A percentile compares a stretch with the other conserved stretches of the same genome.
Evolutionary conservation across 2,797 vertebrate genomes (phyloP).

Genomic region (Iguana delicatissima): DNA sequence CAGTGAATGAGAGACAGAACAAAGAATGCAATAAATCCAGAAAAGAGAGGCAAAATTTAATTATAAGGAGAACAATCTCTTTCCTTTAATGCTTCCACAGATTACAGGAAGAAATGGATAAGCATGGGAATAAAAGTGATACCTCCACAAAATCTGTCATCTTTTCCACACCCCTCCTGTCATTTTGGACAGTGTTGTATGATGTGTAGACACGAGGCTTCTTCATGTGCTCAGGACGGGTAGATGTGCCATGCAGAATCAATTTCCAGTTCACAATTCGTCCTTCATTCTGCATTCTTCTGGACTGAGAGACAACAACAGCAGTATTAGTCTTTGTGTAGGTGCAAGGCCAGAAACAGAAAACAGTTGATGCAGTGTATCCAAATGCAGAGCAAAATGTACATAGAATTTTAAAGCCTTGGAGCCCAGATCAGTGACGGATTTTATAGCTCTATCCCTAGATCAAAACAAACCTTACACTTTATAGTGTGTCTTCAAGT

Average conservation of each 20-base stretch:
- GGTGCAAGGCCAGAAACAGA: neutral
- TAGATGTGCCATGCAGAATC: constrained; percentile 94
- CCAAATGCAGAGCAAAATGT: neutral
- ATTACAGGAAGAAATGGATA: neutral
- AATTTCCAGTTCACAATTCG: constrained; percentile 95
- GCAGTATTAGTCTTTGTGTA: constrained; percentile 1
- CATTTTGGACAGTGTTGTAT: constrained; percentile 97
- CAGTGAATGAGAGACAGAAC: neutral
- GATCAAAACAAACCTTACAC: neutral
- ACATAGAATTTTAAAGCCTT: neutral
- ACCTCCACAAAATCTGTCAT: constrained; percentile 88
- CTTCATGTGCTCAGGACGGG: constrained; percentile 92
- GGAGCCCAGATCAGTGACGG: neutral
- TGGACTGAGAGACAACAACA: constrained; percentile 83
- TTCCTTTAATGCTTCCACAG: neutral
- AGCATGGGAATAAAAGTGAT: rapidly evolving
- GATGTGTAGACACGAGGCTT: constrained; percentile 90
- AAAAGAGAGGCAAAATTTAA: neutral
- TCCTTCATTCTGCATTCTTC: constrained; percentile 94
- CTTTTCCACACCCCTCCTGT: constrained; percentile 93
- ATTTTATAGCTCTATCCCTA: neutral
- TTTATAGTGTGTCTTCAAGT: neutral
- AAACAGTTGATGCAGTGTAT: neutral
- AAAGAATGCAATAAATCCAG: neutral
- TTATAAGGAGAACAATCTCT: neutral